Evolutionary conservation across 2,113 vertebrate genomes (phyloP), one percentile per base, ranked within the genome.

Genomic region (Argyrosomus japonicus): DNA sequence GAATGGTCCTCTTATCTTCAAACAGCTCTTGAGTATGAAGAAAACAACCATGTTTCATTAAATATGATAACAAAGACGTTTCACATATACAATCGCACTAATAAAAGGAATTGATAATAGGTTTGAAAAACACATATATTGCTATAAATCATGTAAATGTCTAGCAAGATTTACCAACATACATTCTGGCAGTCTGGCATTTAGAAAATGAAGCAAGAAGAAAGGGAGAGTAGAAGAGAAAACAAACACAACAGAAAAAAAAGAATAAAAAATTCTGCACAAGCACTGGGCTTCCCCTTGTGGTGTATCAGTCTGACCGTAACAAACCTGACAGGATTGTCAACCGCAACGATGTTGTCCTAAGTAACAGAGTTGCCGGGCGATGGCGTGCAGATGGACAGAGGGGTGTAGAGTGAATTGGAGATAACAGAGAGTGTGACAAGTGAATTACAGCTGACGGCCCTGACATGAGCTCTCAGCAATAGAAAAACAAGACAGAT

Each of bases 391-490:
- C 74, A 90, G 91, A 93, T 80, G 89, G 92, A 92, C 90, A 68
- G 88, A 84, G 84, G 6, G n/a, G 79, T 79, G 87, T 68, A 77
- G 87, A 80, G 88, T 88, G 91, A 93, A 92, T 90, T 87, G 89
- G 79, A 89, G 92, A 93, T 93, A 93, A 94, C 88, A 88, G 89
- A 83, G 86, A 92, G 79, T 83, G 83, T 91, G 91, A 93, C 90
- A 93, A 89, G 82, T 93, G 91, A 93, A 95, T 93, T 93, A 88
- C 84, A 88, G 85, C 85, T 90, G 91, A 93, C 83, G 75, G 92
- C 73, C 76, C 81, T 54, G 88, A 85, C 81, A 90, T 88, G 86
- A 88, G 88, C 75, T 90, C 87, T 82, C 74, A 85, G 77, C 74
- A 47, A 86, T 62, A 85, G 79, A 87, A 76, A 79, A 88, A 89